Evolutionary conservation across 2,113 vertebrate species (phyloP), one percentile per base, ranked within the genome.

Genomic region (Psophia crepitans): DNA sequence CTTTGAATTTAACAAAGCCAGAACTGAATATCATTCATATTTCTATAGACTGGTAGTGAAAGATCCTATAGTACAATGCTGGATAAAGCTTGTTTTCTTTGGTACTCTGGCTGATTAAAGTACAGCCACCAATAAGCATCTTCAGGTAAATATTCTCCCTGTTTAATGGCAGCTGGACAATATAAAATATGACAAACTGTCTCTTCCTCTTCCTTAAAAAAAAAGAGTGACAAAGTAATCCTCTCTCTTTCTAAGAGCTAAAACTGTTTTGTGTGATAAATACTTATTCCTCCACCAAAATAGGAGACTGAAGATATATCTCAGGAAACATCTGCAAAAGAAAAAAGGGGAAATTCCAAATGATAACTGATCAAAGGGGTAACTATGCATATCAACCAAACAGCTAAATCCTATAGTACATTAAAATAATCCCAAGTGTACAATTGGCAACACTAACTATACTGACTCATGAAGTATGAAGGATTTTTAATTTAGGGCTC

Each of bases 401-500:
- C 51, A 90, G 53, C 51, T 88, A 73, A 70, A 90, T 90, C 68
- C 76, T 92, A 92, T n/a, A 87, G 46, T 64, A 92, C 73, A 87
- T 93, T 89, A 93, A 86, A 89, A 89, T 75, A 95, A 88, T 92
- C 85, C 88, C 93, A 60, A 80, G 93, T 64, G 96, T 87, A 71
- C 60, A 64, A 41, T 56, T 90, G 93, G 60, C 76, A 94, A 75
- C 71, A 93, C 56, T 95, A 82, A 91, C 70, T 90, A 75, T 75
- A 81, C 68, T 81, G 93, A 92, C 75, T 96, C 96, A 76, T 94
- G 92, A 94, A 88, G 90, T 95, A 95, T 90, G 88, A 95, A 96
- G 53, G 76, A 92, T 95, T 96, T 97, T 96, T 96, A 97, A 95
- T 95, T 96, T 95, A 93, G 48, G 71, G 35, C 69, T 96, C 92